These are phyloP conservation scores for Calidris pygmaea DNA, from an alignment of 2,113 vertebrate genomes.

Conservation along the genomic window DNA sequence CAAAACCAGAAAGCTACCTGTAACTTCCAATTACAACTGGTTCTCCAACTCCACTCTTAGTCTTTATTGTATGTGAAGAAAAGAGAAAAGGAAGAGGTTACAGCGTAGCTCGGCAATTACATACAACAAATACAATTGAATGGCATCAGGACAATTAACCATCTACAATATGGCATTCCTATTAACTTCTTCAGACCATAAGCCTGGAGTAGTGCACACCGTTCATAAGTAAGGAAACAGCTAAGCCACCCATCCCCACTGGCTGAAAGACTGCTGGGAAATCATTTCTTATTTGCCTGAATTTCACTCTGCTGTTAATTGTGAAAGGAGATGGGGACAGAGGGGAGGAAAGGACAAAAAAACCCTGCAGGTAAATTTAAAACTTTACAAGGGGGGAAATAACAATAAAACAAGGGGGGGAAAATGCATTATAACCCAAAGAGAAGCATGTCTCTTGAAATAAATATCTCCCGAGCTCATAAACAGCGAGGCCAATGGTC, in stretches of 20 bases:
- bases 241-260: background rate
- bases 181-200: background rate
- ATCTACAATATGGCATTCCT: background rate
- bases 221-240: background rate
- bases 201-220: background rate
- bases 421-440: constrained; percentile 24
- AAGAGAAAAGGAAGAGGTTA: background rate
- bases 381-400: background rate
- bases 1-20: background rate
- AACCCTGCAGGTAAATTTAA: constrained; percentile 40
- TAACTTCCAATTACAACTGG: background rate
- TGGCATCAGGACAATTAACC: background rate
- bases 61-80: background rate
- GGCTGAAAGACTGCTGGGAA: background rate
- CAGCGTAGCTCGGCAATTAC: background rate
- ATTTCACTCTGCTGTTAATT: background rate
- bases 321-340: background rate
- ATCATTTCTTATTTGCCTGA: constrained; percentile 19
- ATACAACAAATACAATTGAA: background rate
- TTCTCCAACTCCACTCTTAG: background rate
- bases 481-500: constrained; percentile 74
- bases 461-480: constrained; percentile 69
- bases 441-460: constrained; percentile 68
- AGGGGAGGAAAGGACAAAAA: background rate
- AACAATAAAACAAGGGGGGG: constrained; percentile 1